Evolutionary conservation across 2,888 invertebrate species (phyloP), one percentile per base, ranked within the genome.

Genomic region (Troides oblongomaculatus): DNA sequence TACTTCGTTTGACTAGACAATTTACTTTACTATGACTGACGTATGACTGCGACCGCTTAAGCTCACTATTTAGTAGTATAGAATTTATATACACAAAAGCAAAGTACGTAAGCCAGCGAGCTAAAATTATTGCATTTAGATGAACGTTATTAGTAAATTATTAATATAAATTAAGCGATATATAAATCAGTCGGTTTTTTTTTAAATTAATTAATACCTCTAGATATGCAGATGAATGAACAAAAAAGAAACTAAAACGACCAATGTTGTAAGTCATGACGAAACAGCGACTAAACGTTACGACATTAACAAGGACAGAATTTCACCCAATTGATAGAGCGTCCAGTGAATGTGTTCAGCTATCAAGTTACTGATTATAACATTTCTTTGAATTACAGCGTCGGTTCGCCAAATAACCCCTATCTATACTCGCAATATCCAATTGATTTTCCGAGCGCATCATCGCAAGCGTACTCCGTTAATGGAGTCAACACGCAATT

Each of bases 381-480:
- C 75, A 76, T 76, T 84, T 85, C 76, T 90, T 90, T 90, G 80
- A 82, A 85, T 92, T 93, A 78, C 92, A 93, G 93, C 84, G 84
- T 87, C 83, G 91, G 92, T 87, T 88, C 92, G 81, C 90, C 87
- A 83, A 90, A 90, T 84, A 87, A 93, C 75, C 92, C 93, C 74
- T 92, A 92, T 81, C 86, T 93, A 80, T 93, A 92, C 83, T 89
- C 92, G 78, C 92, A 92, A 89, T 93, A 93, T 82, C 92, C 93
- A 79, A 88, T 92, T 84, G 93, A 93, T 86, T 93, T 93, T 81
- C 89, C 93, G 84, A 88, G 90, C 85, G 90, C 89, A 82, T 88
- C 93, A 75, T 92, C 92, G 83, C 92, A 93, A 85, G 92, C 91
- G 81, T 93, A 93, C 89, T 89, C 93, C 84, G 90, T 89, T 74